These are phyloP conservation scores for Albula goreensis DNA, from an alignment of 2,113 vertebrate species.

Conservation along the genomic window DNA sequence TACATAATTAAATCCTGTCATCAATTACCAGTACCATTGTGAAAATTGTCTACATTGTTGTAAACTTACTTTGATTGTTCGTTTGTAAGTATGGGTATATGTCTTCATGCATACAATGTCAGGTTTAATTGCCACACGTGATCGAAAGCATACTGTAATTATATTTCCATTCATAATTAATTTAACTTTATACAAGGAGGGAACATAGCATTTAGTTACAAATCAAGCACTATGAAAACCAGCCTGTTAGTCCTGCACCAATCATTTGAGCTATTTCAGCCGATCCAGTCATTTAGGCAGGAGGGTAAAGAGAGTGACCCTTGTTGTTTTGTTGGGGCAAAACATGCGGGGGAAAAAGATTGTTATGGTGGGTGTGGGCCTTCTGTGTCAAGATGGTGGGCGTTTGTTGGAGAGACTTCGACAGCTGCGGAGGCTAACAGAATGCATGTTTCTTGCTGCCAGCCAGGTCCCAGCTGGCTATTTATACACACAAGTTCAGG, in stretches of 20 bases:
- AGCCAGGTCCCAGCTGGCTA: constrained; percentile 24
- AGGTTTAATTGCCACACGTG: not conserved
- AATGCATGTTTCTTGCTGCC: constrained; percentile 5
- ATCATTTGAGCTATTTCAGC: not conserved
- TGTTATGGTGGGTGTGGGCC: constrained; percentile 13
- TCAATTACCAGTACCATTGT: no score
- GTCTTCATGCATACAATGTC: not conserved
- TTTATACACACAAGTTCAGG: constrained; percentile 22
- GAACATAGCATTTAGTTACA: not conserved
- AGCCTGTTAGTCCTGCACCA: not conserved
- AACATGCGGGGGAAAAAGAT: constrained; percentile 4
- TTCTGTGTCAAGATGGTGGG: constrained; percentile 9
- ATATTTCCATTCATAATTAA: not conserved
- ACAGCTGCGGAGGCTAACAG: constrained; percentile 26
- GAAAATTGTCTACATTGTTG: no score
- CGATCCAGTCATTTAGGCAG: not conserved
- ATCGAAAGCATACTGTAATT: not conserved
- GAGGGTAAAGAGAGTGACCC: not conserved
- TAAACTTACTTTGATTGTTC: no score
- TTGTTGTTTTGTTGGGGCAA: not conserved
- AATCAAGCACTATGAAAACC: not conserved
- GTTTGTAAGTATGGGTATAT: no score
- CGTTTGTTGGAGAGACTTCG: constrained; percentile 12
- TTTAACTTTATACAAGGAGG: not conserved
- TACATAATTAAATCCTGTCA: no score